phyloP scores from a whole-genome alignment of 2,888 invertebrate species.

The Aleiodes testaceus region DNA sequence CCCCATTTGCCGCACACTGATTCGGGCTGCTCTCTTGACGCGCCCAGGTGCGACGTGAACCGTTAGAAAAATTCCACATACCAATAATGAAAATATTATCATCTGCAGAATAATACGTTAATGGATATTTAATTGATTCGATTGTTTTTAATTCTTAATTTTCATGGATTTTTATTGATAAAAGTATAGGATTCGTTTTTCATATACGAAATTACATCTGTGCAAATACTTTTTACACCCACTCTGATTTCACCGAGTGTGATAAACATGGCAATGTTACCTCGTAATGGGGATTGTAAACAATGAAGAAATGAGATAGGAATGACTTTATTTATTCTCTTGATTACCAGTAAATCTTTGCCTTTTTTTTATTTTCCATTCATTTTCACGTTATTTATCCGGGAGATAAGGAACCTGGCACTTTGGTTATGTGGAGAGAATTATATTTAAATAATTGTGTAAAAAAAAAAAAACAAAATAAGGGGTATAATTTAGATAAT shows the following conservation, averaged over 20 bases:
- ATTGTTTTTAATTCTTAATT: no score
- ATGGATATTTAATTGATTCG: no score
- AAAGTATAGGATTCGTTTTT: neutral
- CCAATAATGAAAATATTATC: constrained; percentile 46
- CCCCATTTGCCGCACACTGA: constrained; percentile 38
- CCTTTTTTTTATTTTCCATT: neutral
- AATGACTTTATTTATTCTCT: constrained; percentile 39
- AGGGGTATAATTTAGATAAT: no score
- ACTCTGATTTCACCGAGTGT: constrained; percentile 3
- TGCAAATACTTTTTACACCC: constrained; percentile 15
- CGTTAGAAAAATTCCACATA: constrained; percentile 55
- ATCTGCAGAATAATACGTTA: neutral
- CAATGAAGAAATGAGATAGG: constrained; percentile 40
- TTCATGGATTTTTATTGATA: no score
- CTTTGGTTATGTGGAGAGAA: neutral
- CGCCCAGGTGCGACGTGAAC: constrained; percentile 57
- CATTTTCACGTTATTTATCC: constrained; percentile 8
- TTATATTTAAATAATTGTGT: no score
- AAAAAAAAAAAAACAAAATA: no score
- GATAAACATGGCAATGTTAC: constrained; percentile 40
- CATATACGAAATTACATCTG: constrained; percentile 12
- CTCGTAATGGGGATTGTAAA: constrained; percentile 39
- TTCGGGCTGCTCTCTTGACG: constrained; percentile 46
- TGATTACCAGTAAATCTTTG: constrained; percentile 20
- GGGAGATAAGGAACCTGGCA: neutral